Conservation (phyloP, 2,888 invertebrate genomes). For the Eupithecia subfuscata region DNA sequence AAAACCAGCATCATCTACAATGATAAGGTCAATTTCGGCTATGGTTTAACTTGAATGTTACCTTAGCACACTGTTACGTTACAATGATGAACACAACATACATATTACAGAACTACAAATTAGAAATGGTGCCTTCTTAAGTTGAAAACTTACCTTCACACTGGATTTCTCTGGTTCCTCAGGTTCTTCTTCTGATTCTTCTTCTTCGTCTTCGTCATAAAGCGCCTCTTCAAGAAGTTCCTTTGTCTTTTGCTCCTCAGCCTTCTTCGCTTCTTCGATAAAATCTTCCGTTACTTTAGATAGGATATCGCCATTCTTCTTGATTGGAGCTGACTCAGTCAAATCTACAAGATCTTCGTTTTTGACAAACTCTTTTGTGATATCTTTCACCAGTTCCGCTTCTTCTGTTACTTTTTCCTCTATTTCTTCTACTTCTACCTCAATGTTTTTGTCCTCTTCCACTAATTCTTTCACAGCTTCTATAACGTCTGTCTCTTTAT, state of each 20-base stretch:
- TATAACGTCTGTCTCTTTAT: conserved; percentile 4
- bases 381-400: conserved; percentile 40
- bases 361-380: conserved; percentile 23
- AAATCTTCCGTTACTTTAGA: conserved; percentile 63
- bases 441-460: conserved; percentile 29
- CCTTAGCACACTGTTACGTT: neutral
- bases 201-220: conserved; percentile 59
- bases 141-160: conserved; percentile 69
- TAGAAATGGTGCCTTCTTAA: neutral
- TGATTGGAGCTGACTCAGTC: conserved; percentile 50
- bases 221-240: conserved; percentile 73
- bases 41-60: neutral
- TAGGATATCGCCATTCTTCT: conserved; percentile 56
- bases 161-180: conserved; percentile 64
- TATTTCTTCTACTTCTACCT: conserved; percentile 32
- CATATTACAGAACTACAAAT: neutral
- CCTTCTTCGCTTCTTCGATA: conserved; percentile 56
- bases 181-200: conserved; percentile 63
- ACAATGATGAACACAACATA: neutral
- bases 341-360: conserved; percentile 50
- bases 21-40: neutral
- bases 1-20: neutral
- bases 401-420: conserved; percentile 26
- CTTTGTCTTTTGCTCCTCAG: conserved; percentile 60
- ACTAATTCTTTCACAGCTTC: conserved; percentile 28